Base-by-base conservation (phyloP, 92 coral and sea anemone species). In the Pocillopora grandis region DNA sequence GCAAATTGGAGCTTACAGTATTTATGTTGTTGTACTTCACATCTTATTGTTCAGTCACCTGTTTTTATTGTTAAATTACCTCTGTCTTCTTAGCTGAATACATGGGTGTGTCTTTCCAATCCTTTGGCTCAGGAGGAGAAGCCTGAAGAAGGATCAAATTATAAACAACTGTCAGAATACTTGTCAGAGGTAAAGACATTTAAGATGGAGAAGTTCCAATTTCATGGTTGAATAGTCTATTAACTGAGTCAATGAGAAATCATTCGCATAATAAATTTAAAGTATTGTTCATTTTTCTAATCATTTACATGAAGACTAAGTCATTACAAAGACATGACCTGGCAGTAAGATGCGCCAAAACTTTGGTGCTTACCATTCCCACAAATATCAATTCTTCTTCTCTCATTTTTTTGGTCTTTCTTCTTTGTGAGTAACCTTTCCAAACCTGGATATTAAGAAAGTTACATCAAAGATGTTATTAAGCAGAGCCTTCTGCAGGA, bases 371-470 rank as follows among this genome's bases (percentile, higher is more conserved):
- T 60, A 96, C 99, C 99, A 96, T 96, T 81, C 99, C 99, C 69
- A 96, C 94, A 91, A 96, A 96, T 12, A 89, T 89, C 37, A 94
- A 84, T 66, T 96, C 99, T 60, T 96, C 99, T 71, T 94, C 98
- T 79, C 99, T 80, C 95, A 96, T 87, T 76, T 85, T 92, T 82
- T 83, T 92, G 15, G 99, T 96, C 70, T 90, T 93, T 90, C 92
- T 94, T 71, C 97, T 90, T 64, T 96, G 99, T 35, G 99, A 88
- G 82, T 84, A 94, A 9, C 99, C 99, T 89, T 96, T 96, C 99
- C 99, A 96, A 20, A 96, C 86, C 97, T 93, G 75, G 52, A 42
- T 7, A 42, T 3, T 42, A 42, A 0, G 52, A 42, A 0, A 42
- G 52, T 42, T 42, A 2, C 0, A 42, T 42, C 0, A 42, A 3